phyloP scores from a whole-genome alignment of 2,888 invertebrate genomes.

The Ormyrus rosae region DNA sequence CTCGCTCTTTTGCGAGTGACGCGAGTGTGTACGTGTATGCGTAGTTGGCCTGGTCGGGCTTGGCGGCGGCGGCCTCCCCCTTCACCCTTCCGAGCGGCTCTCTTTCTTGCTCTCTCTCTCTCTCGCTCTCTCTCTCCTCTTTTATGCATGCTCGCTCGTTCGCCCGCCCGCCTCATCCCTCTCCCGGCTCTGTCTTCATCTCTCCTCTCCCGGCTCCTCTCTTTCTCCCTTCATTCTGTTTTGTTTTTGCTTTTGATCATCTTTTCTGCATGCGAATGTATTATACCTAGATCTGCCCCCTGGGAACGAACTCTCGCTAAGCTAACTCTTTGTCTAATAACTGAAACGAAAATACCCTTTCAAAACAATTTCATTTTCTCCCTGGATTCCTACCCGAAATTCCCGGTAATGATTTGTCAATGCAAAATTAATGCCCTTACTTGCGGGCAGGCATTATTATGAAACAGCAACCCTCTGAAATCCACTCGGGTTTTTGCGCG shows the following conservation, averaged over 20 bases:
- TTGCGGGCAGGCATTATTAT: background rate
- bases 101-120: slow-evolving; percentile 59
- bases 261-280: slow-evolving; percentile 53
- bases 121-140: slow-evolving; percentile 33
- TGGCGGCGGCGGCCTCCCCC: background rate
- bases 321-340: slow-evolving; percentile 52
- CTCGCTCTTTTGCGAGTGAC: slow-evolving; percentile 47
- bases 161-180: slow-evolving; percentile 48
- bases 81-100: slow-evolving; percentile 45
- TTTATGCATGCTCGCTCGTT: slow-evolving; percentile 37
- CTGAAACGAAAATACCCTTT: slow-evolving; percentile 53
- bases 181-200: slow-evolving; percentile 41
- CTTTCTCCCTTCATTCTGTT: slow-evolving; percentile 51
- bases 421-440: background rate
- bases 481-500: slow-evolving; percentile 14
- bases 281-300: slow-evolving; percentile 50
- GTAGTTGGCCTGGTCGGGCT: background rate
- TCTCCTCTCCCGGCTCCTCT: slow-evolving; percentile 30
- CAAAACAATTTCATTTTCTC: slow-evolving; percentile 43
- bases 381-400: slow-evolving; percentile 21
- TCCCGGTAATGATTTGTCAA: slow-evolving; percentile 5
- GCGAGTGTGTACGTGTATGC: slow-evolving; percentile 7
- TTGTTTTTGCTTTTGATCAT: slow-evolving; percentile 58
- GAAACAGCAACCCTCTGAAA: slow-evolving; percentile 8
- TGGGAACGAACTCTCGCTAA: slow-evolving; percentile 32